Evolutionary conservation across 2,888 invertebrate genomes (phyloP).

Genomic region (Endomychus coccineus): DNA sequence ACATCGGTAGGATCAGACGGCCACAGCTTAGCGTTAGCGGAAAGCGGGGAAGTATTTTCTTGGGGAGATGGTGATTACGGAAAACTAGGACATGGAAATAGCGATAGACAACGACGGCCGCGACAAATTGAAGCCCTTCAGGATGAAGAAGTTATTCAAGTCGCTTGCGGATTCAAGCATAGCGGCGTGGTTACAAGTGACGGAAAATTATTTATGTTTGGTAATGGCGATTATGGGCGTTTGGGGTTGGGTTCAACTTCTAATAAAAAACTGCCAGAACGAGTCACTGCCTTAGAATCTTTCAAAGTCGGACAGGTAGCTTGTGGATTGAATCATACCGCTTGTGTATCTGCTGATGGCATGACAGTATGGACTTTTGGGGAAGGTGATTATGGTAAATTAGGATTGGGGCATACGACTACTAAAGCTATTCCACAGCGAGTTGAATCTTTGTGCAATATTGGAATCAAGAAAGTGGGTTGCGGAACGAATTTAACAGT

Average conservation of each 20-base stretch:
- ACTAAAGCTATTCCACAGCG: conserved; percentile 47
- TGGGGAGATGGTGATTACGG: conserved; percentile 63
- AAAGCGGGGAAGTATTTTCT: conserved; percentile 57
- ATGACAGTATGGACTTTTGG: conserved; percentile 57
- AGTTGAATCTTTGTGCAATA: conserved; percentile 49
- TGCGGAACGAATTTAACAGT: conserved; percentile 59
- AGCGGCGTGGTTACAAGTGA: conserved; percentile 57
- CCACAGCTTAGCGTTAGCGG: conserved; percentile 56
- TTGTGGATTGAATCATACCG: conserved; percentile 58
- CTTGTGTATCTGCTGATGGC: conserved; percentile 53
- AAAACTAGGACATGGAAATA: conserved; percentile 58
- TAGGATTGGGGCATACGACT: conserved; percentile 44
- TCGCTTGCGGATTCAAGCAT: conserved; percentile 58
- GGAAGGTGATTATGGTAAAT: conserved; percentile 58
- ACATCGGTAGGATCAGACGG: conserved; percentile 60
- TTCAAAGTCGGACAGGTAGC: conserved; percentile 50
- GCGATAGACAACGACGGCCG: conserved; percentile 55
- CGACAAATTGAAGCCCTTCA: conserved; percentile 56
- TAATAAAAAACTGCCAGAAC: conserved; percentile 55
- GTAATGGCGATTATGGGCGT: conserved; percentile 58
- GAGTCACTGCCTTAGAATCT: conserved; percentile 47
- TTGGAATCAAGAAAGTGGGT: conserved; percentile 51
- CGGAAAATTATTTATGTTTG: conserved; percentile 58
- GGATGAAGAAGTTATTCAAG: conserved; percentile 49
- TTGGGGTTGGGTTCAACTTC: conserved; percentile 52